Percentiles rank a stretch among this genome's conserved stretches.
Conservation (phyloP, 2,797 vertebrate species). For the Manis pentadactyla region DNA sequence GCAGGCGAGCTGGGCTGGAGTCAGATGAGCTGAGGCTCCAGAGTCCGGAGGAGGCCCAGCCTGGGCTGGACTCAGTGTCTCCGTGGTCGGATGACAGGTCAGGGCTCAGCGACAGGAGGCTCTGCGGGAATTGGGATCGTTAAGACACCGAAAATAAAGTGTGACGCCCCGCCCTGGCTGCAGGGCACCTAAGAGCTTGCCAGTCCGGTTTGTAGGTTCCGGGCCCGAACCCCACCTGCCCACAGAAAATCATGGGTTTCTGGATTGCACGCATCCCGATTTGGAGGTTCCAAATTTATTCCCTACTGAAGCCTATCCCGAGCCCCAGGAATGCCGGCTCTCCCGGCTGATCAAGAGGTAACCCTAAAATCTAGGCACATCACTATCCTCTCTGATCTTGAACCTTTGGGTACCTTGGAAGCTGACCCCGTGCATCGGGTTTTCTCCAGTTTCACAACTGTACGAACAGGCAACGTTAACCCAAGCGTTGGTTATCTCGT, state of each 20-base stretch:
- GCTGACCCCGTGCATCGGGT: background rate
- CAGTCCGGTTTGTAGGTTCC: slow-evolving; percentile 72
- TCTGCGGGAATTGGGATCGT: slow-evolving; percentile 62
- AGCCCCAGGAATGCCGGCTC: background rate
- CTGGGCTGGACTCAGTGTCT: slow-evolving; percentile 83
- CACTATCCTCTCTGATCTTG: background rate
- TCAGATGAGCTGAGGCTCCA: slow-evolving; percentile 84
- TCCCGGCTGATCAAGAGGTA: background rate
- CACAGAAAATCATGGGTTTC: background rate
- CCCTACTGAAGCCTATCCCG: background rate
- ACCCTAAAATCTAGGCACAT: background rate
- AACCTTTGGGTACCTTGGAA: background rate
- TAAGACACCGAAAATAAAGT: slow-evolving; percentile 59
- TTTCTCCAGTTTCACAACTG: slow-evolving; percentile 57
- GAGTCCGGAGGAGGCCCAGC: slow-evolving; percentile 79
- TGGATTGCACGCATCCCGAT: background rate
- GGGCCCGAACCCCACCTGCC: slow-evolving; percentile 39
- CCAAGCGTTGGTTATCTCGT: background rate
- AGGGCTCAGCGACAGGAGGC: slow-evolving; percentile 62
- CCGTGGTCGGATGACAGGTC: slow-evolving; percentile 58
- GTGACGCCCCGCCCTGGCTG: slow-evolving; percentile 55
- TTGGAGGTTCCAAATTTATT: background rate
- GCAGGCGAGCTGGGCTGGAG: slow-evolving; percentile 81
- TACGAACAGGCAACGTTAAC: background rate
- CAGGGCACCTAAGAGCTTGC: slow-evolving; percentile 62